Evolutionary conservation across 1,140 invertebrate species (phyloP).

Genomic region (Mycetomoellerius zeteki): DNA sequence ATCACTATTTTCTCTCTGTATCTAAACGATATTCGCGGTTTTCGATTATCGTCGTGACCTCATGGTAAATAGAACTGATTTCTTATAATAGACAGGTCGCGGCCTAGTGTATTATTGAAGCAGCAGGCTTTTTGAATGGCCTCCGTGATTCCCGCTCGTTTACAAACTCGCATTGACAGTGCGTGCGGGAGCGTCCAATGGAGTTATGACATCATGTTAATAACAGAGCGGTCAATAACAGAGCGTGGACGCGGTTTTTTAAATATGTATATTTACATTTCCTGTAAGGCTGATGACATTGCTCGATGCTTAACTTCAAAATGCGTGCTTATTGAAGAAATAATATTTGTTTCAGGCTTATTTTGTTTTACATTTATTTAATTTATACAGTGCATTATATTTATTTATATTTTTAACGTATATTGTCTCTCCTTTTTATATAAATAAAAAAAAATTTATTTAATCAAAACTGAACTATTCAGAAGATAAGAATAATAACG

Average conservation of each 20-base stretch:
- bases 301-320: not conserved
- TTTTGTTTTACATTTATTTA: not conserved
- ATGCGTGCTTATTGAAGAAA: not conserved
- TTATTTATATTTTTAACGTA: not conserved
- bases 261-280: constrained; percentile 3
- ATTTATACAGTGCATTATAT: not conserved
- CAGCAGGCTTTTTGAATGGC: constrained; percentile 47
- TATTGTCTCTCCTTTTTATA: not conserved
- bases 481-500: not conserved
- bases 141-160: constrained; percentile 3
- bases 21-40: not conserved
- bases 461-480: not conserved
- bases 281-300: not conserved
- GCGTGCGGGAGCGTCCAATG: not conserved
- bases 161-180: not conserved
- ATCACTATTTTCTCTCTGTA: not conserved
- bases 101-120: constrained; percentile 16
- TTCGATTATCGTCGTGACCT: constrained; percentile 46
- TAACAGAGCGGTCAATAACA: constrained; percentile 1
- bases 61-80: not conserved
- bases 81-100: not conserved
- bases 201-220: not conserved
- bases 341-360: too few species aligned
- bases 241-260: not conserved
- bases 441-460: not conserved